Percentiles rank a stretch among this genome's conserved stretches.
Conservation (phyloP, 2,797 vertebrate species). For the Steatocranus sp. region DNA sequence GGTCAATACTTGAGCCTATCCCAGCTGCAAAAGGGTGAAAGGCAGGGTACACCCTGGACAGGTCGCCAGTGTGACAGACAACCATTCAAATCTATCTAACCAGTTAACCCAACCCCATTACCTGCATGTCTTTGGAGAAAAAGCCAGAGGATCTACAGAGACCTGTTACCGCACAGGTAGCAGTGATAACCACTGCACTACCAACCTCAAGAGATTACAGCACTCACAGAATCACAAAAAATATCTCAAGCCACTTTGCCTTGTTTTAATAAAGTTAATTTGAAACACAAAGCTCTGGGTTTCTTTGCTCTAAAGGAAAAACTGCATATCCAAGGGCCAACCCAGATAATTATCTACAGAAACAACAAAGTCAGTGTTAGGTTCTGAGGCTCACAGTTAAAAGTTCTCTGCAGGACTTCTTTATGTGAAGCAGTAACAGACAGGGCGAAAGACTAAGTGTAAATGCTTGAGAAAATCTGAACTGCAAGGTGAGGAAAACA, state of each 20-base stretch:
- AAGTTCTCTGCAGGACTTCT: background rate
- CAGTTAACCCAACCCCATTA: background rate
- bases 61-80: background rate
- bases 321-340: background rate
- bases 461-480: background rate
- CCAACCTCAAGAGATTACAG: background rate
- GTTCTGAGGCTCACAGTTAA: background rate
- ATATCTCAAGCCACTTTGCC: background rate
- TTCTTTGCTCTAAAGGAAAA: conserved; percentile 17
- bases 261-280: conserved; percentile 19
- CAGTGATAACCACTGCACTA: background rate
- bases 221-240: background rate
- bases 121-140: background rate
- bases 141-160: background rate
- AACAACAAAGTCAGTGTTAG: background rate
- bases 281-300: conserved; percentile 1
- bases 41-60: background rate
- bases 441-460: background rate
- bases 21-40: background rate
- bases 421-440: background rate
- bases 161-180: background rate
- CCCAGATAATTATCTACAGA: conserved; percentile 27
- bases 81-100: too few species aligned
- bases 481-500: background rate
- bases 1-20: background rate